Evolutionary conservation across 2,888 invertebrate species (phyloP), one percentile per base, ranked within the genome.

Genomic region (Thecophora atra): DNA sequence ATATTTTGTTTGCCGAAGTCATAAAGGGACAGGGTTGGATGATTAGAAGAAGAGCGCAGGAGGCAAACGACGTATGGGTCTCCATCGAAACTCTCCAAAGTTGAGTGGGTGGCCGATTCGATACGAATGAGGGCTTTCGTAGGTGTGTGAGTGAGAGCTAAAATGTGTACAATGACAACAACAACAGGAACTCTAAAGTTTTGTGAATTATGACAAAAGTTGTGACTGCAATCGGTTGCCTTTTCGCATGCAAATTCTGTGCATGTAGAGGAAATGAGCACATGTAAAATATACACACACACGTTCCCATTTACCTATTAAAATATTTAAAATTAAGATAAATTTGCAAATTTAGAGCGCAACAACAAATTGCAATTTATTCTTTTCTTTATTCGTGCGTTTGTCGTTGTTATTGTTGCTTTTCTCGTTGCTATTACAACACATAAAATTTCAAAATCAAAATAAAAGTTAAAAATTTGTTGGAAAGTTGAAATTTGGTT

Each of bases 171-270:
- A 56, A 26, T 56, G 15, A 26, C 15, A 56, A 17, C 24, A 26
- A 26, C 15, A 56, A 26, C 56, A 26, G 24, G 7, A 3, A 56
- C 56, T 63, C 42, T 63, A 3, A 63, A 63, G 63, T 63, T 63
- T 63, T 54, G 54, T 67, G 67, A 67, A 56, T 67, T 67, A 67
- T 67, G 67, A 54, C 67, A 21, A 67, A 67, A 67, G 67, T 67
- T 67, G 54, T 24, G 67, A 54, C 67, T 67, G 52, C 66, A 66
- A 52, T 66, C 54, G 17, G 66, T 47, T 26, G 65, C 65, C 26
- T 37, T 37, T 51, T 63, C 28, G 51, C 28, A 66, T 66, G 65
- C 65, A 66, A 66, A 47, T 66, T 30, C 42, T 21, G 26, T 19
- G 52, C 28, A 24, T 65, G 62, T 42, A 42, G 62, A 19, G 19